Evolutionary conservation across 2,797 vertebrate species (phyloP), one percentile per base, ranked within the genome.

Genomic region (Ctenopoma multispine): DNA sequence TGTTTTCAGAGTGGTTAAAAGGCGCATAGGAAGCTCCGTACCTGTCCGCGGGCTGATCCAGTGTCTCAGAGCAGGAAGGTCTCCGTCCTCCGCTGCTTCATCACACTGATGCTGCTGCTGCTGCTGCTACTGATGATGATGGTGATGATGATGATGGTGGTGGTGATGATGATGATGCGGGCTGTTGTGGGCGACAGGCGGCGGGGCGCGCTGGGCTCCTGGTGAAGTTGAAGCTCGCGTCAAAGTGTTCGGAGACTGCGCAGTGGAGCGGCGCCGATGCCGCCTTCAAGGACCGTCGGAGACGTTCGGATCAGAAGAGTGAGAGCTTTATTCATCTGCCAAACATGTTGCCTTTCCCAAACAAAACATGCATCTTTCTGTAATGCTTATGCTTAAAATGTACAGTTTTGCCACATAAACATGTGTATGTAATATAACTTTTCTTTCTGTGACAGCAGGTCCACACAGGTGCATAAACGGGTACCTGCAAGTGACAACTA

Each of bases 41-140:
- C 90, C 91, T 92, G 89, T 90, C 29, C 18, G 82, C 59, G 62
- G 50, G 84, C 68, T 81, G 87, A 66, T 89, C 71, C 82, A 67
- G 81, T 56, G 71, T 85, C 73, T 90, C 88, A 90, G 86, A 85
- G 81, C 79, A 73, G 79, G 66, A 80, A 69, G 72, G 54, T 87
- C 71, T 86, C 69, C 65, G 79, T 88, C 83, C 87, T 77, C 72
- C 62, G 77, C 83, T 79, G 82, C 84, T 79, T 89, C 91, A 91
- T 92, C 84, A 88, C 88, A 87, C 83, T 87, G 82, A 69, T 74
- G 77, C 80, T 72, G 80, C 18, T 72, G 80, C 18, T 72, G 80
- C 13, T 62, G 73, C 5, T 75, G 83, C 4, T 55, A 79, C 2
- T 41, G 79, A 1, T 13, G 83, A 17, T 29, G 72, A 4, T 36